Percentiles rank a stretch among this genome's conserved stretches.
These are phyloP conservation scores for Carpatolechia fugitivella DNA, from an alignment of 2,888 invertebrate species.

Conservation along the genomic window DNA sequence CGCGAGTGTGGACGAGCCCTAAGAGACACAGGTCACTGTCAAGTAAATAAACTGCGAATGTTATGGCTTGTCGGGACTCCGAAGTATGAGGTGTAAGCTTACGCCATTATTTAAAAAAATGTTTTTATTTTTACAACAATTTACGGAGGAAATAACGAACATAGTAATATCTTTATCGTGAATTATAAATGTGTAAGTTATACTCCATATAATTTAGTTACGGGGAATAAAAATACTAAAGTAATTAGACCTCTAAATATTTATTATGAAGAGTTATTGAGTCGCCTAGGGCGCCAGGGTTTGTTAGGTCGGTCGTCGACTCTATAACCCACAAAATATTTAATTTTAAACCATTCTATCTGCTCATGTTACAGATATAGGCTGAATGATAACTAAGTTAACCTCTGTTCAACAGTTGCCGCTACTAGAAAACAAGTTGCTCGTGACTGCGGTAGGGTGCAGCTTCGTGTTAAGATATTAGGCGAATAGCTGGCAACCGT, in stretches of 20 bases:
- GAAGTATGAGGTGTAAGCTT: slow-evolving; percentile 31
- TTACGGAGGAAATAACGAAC: neutral
- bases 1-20: slow-evolving; percentile 14
- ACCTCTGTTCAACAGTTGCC: neutral
- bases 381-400: neutral
- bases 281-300: too few species aligned
- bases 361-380: too few species aligned
- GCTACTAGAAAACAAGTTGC: slow-evolving; percentile 34
- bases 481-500: slow-evolving; percentile 48
- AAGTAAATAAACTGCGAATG: slow-evolving; percentile 54
- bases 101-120: slow-evolving; percentile 7
- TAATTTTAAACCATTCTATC: too few species aligned
- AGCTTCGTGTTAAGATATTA: slow-evolving; percentile 69
- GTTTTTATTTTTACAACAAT: neutral
- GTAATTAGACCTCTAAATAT: too few species aligned
- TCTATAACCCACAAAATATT: too few species aligned
- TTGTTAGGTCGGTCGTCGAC: too few species aligned
- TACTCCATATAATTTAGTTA: too few species aligned
- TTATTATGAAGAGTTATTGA: too few species aligned
- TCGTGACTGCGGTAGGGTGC: slow-evolving; percentile 56
- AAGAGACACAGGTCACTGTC: slow-evolving; percentile 37
- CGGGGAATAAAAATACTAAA: too few species aligned
- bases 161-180: too few species aligned
- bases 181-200: too few species aligned
- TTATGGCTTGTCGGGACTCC: slow-evolving; percentile 48